Conservation (phyloP, 2,888 invertebrate species). For the Conchocele bisecta region DNA sequence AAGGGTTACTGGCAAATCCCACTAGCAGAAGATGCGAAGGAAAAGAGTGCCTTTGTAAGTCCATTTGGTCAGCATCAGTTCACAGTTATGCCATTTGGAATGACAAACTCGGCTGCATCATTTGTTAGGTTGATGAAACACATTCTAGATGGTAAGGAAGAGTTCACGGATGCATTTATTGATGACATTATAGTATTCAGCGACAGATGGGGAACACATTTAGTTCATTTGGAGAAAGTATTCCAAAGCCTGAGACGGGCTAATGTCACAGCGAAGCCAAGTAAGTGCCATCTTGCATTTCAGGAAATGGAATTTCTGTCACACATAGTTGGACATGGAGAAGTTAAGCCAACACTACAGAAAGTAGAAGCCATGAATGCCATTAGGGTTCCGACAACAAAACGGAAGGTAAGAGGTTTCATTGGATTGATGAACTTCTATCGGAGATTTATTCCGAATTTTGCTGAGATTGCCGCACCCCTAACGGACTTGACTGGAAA, state of each 20-base stretch:
- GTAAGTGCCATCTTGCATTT: not conserved
- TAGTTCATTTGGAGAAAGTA: not conserved
- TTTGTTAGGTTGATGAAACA: not conserved
- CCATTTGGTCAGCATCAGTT: not conserved
- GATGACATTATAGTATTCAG: not conserved
- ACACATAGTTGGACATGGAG: not conserved
- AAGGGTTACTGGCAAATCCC: conserved; percentile 6
- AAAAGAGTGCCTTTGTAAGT: not conserved
- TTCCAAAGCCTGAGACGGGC: not conserved
- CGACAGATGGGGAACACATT: not conserved
- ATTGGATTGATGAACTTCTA: not conserved
- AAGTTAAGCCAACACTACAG: not conserved
- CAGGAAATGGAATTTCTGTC: not conserved
- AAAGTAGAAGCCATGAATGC: not conserved
- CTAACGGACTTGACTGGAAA: not conserved
- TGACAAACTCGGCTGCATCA: not conserved
- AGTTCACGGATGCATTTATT: conserved; percentile 1
- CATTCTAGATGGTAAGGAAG: not conserved
- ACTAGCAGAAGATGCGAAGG: not conserved
- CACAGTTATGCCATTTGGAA: not conserved
- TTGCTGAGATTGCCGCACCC: not conserved
- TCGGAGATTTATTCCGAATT: conserved; percentile 1
- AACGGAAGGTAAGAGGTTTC: not conserved
- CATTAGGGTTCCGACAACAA: not conserved
- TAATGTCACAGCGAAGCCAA: not conserved